Conservation (phyloP, 2,888 invertebrate genomes). For the Metalampra italica region DNA sequence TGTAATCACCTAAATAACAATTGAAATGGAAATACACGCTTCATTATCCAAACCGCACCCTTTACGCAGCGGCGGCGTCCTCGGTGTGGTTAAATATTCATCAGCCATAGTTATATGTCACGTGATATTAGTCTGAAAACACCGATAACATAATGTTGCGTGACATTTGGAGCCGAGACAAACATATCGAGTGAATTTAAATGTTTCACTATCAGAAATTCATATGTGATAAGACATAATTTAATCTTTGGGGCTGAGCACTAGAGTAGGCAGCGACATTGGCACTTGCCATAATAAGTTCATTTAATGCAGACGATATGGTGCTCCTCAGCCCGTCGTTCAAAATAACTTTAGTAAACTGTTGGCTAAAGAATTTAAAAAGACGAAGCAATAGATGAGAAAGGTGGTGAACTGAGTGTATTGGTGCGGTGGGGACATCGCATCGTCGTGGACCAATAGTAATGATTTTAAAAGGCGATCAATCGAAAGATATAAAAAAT, state of each 20-base stretch:
- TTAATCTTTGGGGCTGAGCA: too few species aligned
- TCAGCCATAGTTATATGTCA: conserved; percentile 30
- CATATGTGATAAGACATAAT: not conserved
- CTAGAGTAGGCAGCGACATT: too few species aligned
- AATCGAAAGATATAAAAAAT: not conserved
- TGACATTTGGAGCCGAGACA: conserved; percentile 5
- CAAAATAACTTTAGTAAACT: too few species aligned
- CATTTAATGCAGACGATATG: too few species aligned
- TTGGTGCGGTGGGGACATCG: too few species aligned
- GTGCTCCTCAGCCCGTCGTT: too few species aligned
- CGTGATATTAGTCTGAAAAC: conserved; percentile 31
- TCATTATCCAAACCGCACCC: conserved; percentile 24
- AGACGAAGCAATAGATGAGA: too few species aligned
- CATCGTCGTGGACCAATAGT: too few species aligned
- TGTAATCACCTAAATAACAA: conserved; percentile 17
- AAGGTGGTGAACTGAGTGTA: too few species aligned
- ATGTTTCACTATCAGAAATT: not conserved
- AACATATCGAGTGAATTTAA: not conserved
- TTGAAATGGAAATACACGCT: conserved; percentile 36
- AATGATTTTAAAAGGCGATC: not conserved
- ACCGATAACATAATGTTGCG: conserved; percentile 1
- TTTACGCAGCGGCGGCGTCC: conserved; percentile 28
- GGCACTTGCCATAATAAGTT: too few species aligned
- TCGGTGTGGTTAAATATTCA: conserved; percentile 50
- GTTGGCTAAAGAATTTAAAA: too few species aligned